These are phyloP conservation scores for Labeo catla DNA, from an alignment of 2,113 vertebrate genomes.

Conservation along the genomic window DNA sequence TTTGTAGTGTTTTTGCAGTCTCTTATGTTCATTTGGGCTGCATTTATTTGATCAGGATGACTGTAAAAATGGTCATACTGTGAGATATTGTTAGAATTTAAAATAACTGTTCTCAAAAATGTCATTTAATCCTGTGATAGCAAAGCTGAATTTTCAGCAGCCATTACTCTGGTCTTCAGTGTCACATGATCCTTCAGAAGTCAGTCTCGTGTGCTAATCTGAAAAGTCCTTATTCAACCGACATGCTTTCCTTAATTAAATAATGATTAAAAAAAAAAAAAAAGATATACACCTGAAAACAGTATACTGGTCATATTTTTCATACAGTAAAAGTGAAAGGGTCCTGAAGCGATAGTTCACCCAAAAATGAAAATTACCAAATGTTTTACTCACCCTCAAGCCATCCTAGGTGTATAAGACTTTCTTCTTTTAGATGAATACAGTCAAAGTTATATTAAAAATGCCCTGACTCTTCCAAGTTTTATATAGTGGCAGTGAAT, in stretches of 20 bases:
- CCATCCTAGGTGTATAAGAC: too few relatives aligned
- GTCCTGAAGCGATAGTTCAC: neutral
- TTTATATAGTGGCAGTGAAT: too few relatives aligned
- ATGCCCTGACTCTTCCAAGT: too few relatives aligned
- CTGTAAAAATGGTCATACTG: neutral
- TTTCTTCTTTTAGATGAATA: too few relatives aligned
- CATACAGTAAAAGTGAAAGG: neutral
- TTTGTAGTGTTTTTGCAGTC: neutral
- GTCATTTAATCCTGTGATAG: neutral
- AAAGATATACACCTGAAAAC: neutral
- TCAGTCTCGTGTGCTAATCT: neutral
- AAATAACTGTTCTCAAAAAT: neutral
- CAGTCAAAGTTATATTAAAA: too few relatives aligned
- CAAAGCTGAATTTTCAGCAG: neutral
- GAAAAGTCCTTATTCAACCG: neutral
- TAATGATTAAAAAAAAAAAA: neutral
- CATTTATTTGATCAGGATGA: neutral
- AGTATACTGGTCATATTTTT: too few relatives aligned
- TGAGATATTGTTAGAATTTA: neutral
- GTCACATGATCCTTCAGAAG: neutral
- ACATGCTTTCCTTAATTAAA: neutral
- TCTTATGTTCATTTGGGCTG: neutral
- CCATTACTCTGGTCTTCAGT: neutral
- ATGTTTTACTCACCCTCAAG: too few relatives aligned
- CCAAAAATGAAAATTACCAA: too few relatives aligned